Evolutionary conservation across 2,888 invertebrate genomes (phyloP), one percentile per base, ranked within the genome.

Genomic region (Onchidella celtica): DNA sequence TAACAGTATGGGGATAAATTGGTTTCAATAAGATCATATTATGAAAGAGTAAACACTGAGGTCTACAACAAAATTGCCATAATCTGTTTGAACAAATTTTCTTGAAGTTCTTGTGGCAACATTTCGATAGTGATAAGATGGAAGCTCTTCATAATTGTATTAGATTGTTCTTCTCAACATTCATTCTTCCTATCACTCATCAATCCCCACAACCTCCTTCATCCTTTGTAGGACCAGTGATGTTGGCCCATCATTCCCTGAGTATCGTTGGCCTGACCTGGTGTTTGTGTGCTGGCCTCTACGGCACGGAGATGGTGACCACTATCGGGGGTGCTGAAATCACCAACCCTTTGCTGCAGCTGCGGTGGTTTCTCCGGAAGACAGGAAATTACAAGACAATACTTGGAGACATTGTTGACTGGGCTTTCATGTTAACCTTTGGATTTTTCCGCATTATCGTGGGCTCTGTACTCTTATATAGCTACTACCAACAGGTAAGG

Each of bases 291-390:
- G 59, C 84, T 11, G 90, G 90, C 17, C 83, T 78, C 32, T 91
- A 90, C 59, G 93, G 93, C 65, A 90, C 91, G 2, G 93, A 93
- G 84, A 84, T 93, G 80, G 88, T 91, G n/a, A 90, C 91, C 21
- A 91, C 92, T 3, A 86, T 93, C 27, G 89, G 89, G 57, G 92
- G 92, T 0, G 89, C 92, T 0, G 93, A 93, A 84, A 80, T 92
- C 27, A 91, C 92, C 61, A 93, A 93, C 82, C 93, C 93, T 0
- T 85, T 93, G 4, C 87, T 93, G 14, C 93, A 93, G 85, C 40
- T 89, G n/a, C 89, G 93, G 1, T 93, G 93, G 92, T 92, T 92
- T 81, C 86, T 92, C 14, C 81, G 87, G 17, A 88, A 91, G 38
- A 85, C 88, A 0, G 88, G 89, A 4, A 83, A 82, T 21, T 87